Evolutionary conservation across 2,113 vertebrate species (phyloP), one percentile per base, ranked within the genome.

Genomic region (Ramphastos sulfuratus): DNA sequence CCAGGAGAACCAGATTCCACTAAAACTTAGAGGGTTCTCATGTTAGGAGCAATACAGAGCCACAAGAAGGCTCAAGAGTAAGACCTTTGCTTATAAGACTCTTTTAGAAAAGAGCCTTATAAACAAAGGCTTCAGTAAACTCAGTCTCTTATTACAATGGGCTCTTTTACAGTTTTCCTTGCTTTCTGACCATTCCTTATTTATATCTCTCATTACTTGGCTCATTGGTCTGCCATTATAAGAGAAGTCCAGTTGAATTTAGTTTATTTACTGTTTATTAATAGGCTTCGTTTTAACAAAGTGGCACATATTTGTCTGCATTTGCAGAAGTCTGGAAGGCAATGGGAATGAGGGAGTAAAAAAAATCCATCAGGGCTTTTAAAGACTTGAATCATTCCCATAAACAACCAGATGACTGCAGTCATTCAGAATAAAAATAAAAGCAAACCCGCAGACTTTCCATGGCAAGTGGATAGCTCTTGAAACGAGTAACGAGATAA

Each of bases 181-280:
- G 0, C 60, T 89, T 80, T 77, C 69, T 77, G 65, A 66, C 44
- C 39, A 33, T 94, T 84, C 44, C 72, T 88, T 90, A 82, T 90
- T 95, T 85, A 75, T 84, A 72, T 28, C 27, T 33, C 64, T 80
- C 54, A 95, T 92, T 80, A 88, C 69, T 81, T 5, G 3, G 44
- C 58, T 93, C 78, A 72, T 95, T 94, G 93, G n/a, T 10, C 71
- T 92, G 75, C 39, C 55, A 18, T 66, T 85, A 44, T 50, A 85
- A 65, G 4, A 71, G 56, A 60, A 85, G 65, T 61, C 72, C 37
- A n/a, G 64, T 66, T 87, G 44, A 71, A 27, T 65, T 92, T 71
- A 48, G 37, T 82, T 87, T 91, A 85, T 81, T 94, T 90, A 86
- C 75, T 75, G 69, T 81, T 87, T 78, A 90, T 44, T 69, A 90